Evolutionary conservation across 2,113 vertebrate species (phyloP), one percentile per base, ranked within the genome.

Genomic region (Oophaga pumilio): DNA sequence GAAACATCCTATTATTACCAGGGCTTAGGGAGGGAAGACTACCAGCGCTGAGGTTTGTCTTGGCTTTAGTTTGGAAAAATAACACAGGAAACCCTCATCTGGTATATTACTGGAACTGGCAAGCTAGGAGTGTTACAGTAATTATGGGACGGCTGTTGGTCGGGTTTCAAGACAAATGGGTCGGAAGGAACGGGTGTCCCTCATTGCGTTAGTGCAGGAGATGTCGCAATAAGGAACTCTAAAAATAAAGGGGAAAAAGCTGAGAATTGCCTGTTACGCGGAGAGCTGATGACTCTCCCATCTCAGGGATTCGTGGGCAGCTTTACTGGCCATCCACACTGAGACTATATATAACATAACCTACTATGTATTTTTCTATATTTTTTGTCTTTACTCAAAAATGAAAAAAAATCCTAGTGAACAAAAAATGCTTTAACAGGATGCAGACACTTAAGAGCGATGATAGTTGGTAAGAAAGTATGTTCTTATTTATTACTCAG

Each of bases 91-190:
- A 95, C 93, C 91, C 90, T 92, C 90, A 89, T 91, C 84, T 90
- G 90, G 91, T 91, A 89, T 91, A 82, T 96, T 96, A 94, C 95
- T 95, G 96, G 94, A 96, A 96, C 79, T 91, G 68, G 84, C 92
- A 90, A 91, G 93, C 71, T 82, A 88, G 90, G 90, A 90, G 93
- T 90, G 89, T 92, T 91, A 90, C 80, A 88, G 90, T 87, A 92
- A 91, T 76, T 83, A 87, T 82, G 78, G 78, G 78, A 60, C 24
- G 57, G 22, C 57, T 64, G 22, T 53, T 87, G 78, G 78, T 82
- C 20, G 33, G 56, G 15, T 50, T 87, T 76, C 78, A 82, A 66
- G 26, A 74, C 64, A 87, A 82, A 71, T 24, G 79, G 86, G 78
- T 20, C 56, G 13, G 24, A n/a, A 59, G 18, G 56, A 80, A 80